Evolutionary conservation across 2,113 vertebrate species (phyloP).

Genomic region (Vicugna pacos): DNA sequence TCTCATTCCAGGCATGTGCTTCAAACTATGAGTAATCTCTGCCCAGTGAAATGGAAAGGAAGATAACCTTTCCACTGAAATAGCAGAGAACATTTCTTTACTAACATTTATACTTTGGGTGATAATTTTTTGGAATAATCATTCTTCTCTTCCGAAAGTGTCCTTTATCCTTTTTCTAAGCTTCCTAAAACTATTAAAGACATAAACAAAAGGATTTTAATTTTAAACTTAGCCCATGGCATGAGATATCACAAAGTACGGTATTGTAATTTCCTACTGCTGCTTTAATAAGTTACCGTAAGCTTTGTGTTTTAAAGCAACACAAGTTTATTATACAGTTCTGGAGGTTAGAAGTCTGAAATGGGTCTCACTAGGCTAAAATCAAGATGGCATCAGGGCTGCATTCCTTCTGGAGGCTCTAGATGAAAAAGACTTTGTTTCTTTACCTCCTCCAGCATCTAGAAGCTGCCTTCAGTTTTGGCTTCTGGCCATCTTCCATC

Average conservation of each 20-base stretch:
- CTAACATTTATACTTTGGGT: background rate
- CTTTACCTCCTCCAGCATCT: background rate
- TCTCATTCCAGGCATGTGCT: constrained; percentile 18
- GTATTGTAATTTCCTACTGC: background rate
- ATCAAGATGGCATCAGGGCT: background rate
- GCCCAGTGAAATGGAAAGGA: background rate
- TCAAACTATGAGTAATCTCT: constrained; percentile 6
- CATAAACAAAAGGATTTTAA: background rate
- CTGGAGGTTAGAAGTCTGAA: background rate
- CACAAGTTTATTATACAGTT: background rate
- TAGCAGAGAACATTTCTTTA: background rate
- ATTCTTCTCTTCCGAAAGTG: background rate
- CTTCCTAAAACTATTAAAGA: constrained; percentile 46
- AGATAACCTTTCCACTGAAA: constrained; percentile 38
- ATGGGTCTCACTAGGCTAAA: background rate
- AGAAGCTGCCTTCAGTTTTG: background rate
- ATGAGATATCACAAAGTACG: background rate
- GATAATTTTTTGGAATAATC: background rate
- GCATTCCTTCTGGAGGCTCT: background rate
- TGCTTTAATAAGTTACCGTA: background rate
- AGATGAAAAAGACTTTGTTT: background rate
- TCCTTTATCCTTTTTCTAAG: background rate
- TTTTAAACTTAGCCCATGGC: background rate
- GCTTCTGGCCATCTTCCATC: background rate
- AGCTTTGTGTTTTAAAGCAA: background rate